These are phyloP conservation scores for Coccyzus lansbergi DNA, from an alignment of 2,797 vertebrate species.

Conservation along the genomic window DNA sequence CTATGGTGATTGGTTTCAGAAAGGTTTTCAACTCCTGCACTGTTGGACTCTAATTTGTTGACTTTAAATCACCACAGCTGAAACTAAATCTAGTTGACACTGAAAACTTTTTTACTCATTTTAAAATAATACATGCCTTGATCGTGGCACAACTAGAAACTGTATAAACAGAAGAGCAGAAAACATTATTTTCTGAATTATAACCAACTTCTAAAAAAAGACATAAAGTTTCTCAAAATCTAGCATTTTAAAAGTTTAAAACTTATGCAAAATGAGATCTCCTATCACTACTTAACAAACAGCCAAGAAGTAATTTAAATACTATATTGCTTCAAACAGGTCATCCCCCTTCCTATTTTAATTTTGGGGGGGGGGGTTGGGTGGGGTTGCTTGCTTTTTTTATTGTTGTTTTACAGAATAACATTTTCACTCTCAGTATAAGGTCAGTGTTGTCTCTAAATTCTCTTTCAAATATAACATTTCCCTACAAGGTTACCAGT, in stretches of 20 bases:
- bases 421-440: not conserved
- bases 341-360: not conserved
- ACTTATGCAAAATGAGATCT: not conserved
- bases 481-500: not conserved
- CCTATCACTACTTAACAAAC: not conserved
- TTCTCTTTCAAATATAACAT: not conserved
- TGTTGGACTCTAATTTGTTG: not conserved
- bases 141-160: not conserved
- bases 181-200: not conserved
- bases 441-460: not conserved
- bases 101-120: not conserved
- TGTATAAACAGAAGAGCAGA: not conserved
- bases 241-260: not conserved
- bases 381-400: no score
- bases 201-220: not conserved
- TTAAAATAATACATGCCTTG: not conserved
- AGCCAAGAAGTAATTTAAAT: not conserved
- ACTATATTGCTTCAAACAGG: not conserved
- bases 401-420: no score
- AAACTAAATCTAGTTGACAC: not conserved
- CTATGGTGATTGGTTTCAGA: not conserved
- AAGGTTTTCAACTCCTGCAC: not conserved
- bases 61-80: not conserved
- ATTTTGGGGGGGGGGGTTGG: no score
- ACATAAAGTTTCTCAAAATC: not conserved